Base-by-base conservation (phyloP, 2,113 vertebrate genomes). In the Rhabdornis inornatus region DNA sequence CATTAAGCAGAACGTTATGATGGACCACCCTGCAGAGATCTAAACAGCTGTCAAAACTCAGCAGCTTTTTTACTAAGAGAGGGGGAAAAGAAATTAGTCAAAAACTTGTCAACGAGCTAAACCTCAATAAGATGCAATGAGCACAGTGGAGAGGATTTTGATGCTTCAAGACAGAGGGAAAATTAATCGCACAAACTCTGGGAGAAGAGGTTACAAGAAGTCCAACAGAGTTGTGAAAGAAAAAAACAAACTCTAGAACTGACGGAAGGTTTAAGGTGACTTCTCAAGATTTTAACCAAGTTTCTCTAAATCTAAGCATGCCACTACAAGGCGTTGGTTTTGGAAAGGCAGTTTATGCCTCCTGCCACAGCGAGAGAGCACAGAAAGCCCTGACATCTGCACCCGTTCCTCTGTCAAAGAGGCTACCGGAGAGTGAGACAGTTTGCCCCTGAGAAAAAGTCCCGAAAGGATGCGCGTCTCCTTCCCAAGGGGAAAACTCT, bases 321-420 rank as follows among this genome's bases (percentile, higher is more conserved):
- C 25, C 82, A 3, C 21, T 6, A 2, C 69, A 33, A 53, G 10
- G 17, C 1, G 8, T 20, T 35, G 30, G 1, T 8, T 80, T 37
- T 10, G 63, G 31, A 49, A 24, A 72, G 19, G 19, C 25, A 16
- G 13, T 8, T 84, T 50, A 15, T 25, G 37, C 57, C 33, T 53
- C 21, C 40, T 37, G 83, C 35, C 18, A 3, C 2, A 7, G 40
- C 10, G 16, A 23, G 16, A 65, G 13, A 14, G 13, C 2, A 2
- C 50, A 5, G 30, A 23, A 31, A 39, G 44, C n/a, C 53, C 47
- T 4, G 64, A 4, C 35, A 37, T 2, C 13, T 13, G 35, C 7
- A 9, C 14, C 44, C 27, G 14, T 5, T 13, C 5, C 15, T 11
- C 24, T 22, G 14, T 1, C 52, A 5, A 2, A 1, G 61, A 21